Percentiles rank a stretch among this genome's conserved stretches.
Conservation (phyloP, 2,113 vertebrate species). For the Phyllopteryx taeniolatus region DNA sequence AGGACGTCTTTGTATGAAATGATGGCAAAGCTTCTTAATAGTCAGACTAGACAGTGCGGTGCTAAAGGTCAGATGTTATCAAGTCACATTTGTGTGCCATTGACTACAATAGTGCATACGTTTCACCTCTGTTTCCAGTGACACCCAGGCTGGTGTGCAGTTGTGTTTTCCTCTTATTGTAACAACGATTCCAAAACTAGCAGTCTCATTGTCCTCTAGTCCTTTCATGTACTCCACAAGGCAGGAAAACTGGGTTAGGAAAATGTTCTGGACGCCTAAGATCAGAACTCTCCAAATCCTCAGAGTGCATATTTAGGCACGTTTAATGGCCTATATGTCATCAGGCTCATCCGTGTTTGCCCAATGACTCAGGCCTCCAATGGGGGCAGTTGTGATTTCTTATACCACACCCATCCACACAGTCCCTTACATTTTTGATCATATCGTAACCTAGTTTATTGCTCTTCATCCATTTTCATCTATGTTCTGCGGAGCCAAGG, state of each 20-base stretch:
- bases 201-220: conserved; percentile 62
- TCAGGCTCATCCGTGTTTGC: conserved; percentile 36
- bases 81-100: conserved; percentile 21
- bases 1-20: not conserved
- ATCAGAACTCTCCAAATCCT: conserved; percentile 33
- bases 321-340: conserved; percentile 18
- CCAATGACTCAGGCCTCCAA: not conserved
- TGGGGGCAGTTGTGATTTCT: conserved; percentile 19
- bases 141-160: conserved; percentile 57
- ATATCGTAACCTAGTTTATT: conserved; percentile 13
- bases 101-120: conserved; percentile 13
- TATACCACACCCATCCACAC: conserved; percentile 16
- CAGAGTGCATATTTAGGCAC: conserved; percentile 19
- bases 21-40: not conserved
- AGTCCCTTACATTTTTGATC: conserved; percentile 31
- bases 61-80: conserved; percentile 4
- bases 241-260: conserved; percentile 67
- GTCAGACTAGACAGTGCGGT: not conserved
- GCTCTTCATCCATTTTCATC: conserved; percentile 2
- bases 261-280: conserved; percentile 45
- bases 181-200: conserved; percentile 57
- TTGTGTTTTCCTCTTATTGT: conserved; percentile 75
- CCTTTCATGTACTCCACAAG: conserved; percentile 70
- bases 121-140: conserved; percentile 63
- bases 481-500: not conserved